Base-by-base conservation (phyloP, 1,140 invertebrate species). In the Laodelphax striatellus region DNA sequence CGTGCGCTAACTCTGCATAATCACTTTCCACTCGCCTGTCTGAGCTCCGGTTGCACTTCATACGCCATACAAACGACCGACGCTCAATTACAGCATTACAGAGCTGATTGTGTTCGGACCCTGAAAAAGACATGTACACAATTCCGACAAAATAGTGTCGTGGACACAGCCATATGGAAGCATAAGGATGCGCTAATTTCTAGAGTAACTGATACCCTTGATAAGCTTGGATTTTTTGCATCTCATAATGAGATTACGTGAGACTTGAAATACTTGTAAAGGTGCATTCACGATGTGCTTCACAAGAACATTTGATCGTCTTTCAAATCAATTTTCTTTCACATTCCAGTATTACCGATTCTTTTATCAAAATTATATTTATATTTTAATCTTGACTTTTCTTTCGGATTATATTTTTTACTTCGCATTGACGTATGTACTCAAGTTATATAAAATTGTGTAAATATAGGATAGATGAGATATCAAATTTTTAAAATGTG, bases 21-120 rank as follows among this genome's bases (percentile, higher is more conserved):
- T 74, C 92, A 95, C 73, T 94, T 94, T 69, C 92, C 92, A 13
- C 72, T 96, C 50, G 88, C 90, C 43, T 96, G 92, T 68, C 73
- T 94, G 0, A 88, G 89, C 19, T 84, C 86, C 2, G 82, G 82
- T 1, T 96, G 92, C 72, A 90, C 88, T 16, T 91, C 88, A 21
- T 94, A 90, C 73, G 80, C 89, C 10, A 85, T 96, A 60, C 53
- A 61, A 13, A 89, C 86, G 1, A 76, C 79, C 52, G 84, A 90
- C 63, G 94, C 93, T 8, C 88, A 96, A 63, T 75, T 97, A 65
- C 91, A 96, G 70, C 94, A 97, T 71, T 97, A 96, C 73, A 80
- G 93, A 28, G 88, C 88, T 11, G 90, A 94, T 68, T 97, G 94
- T 73, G 91, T 94, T 11, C 90, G 85, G 60, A 90, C 90, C 13